Conservation (phyloP, 2,888 invertebrate species). For the Xestia sexstrigata region DNA sequence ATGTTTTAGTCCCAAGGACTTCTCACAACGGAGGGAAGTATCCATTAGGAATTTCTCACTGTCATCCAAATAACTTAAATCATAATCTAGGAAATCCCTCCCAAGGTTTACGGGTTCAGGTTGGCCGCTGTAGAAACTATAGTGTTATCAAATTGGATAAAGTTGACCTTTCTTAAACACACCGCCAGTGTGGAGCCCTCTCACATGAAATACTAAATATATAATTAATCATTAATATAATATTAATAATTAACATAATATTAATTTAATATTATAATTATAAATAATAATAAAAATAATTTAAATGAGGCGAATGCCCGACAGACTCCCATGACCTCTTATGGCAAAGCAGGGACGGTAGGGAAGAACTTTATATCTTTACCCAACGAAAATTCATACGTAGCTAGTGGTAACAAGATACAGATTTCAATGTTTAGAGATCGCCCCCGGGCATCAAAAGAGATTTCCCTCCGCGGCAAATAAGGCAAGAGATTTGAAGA, state of each 20-base stretch:
- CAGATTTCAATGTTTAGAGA: background rate
- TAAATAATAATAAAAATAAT: too few relatives aligned
- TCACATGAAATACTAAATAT: too few relatives aligned
- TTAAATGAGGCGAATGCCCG: background rate
- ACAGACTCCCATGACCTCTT: background rate
- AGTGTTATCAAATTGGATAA: background rate
- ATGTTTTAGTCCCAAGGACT: background rate
- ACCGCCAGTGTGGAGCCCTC: background rate
- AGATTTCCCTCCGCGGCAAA: background rate
- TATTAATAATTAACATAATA: too few relatives aligned
- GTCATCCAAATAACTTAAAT: background rate
- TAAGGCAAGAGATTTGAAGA: background rate
- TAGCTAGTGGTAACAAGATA: background rate
- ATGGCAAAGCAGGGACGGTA: background rate
- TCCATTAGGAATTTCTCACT: too few relatives aligned
- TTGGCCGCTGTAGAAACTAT: background rate
- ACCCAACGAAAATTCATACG: background rate
- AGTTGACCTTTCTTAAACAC: background rate
- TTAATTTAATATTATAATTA: too few relatives aligned
- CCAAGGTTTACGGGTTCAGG: background rate
- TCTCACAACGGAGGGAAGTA: too few relatives aligned
- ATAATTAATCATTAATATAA: too few relatives aligned
- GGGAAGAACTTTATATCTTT: background rate
- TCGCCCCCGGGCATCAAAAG: background rate
- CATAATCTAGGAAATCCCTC: background rate